A percentile compares a stretch with the other conserved stretches of the same genome.
phyloP scores from a whole-genome alignment of 1,140 invertebrate genomes.

The Paraescarpia echinospica region DNA sequence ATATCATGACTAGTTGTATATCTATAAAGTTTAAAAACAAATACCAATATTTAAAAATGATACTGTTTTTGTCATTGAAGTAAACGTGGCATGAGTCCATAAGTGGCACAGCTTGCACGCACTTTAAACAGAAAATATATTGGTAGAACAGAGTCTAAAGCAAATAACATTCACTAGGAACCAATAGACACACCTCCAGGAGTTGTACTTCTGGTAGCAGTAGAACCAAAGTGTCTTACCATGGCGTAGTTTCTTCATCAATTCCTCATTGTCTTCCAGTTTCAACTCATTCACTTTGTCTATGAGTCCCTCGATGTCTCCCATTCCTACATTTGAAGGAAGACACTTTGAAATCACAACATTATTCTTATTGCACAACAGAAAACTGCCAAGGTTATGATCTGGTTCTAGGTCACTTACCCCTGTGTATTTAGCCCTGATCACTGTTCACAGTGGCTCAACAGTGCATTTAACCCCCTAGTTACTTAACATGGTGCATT shows the following conservation, averaged over 20 bases:
- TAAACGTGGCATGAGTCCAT: too few relatives aligned
- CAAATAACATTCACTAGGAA: neutral
- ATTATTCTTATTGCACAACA: neutral
- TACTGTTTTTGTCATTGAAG: too few relatives aligned
- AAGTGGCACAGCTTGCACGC: too few relatives aligned
- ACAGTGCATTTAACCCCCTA: neutral
- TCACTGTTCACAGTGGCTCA: neutral
- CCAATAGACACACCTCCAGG: too few relatives aligned
- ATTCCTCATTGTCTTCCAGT: constrained; percentile 97
- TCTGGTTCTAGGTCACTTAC: constrained; percentile 12
- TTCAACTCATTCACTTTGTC: constrained; percentile 99
- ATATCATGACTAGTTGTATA: too few relatives aligned
- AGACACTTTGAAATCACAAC: neutral
- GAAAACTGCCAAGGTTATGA: neutral
- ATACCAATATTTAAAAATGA: too few relatives aligned
- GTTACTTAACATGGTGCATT: too few relatives aligned
- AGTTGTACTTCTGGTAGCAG: neutral
- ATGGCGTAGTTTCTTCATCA: constrained; percentile 98
- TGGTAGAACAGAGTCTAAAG: too few relatives aligned
- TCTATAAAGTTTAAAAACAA: neutral
- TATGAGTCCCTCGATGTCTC: constrained; percentile 98
- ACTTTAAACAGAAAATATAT: neutral
- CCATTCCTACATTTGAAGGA: constrained; percentile 77
- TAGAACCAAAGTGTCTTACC: constrained; percentile 56
- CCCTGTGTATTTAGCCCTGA: neutral